Base-by-base conservation (phyloP, 2,797 vertebrate species). In the Choloepus didactylus region DNA sequence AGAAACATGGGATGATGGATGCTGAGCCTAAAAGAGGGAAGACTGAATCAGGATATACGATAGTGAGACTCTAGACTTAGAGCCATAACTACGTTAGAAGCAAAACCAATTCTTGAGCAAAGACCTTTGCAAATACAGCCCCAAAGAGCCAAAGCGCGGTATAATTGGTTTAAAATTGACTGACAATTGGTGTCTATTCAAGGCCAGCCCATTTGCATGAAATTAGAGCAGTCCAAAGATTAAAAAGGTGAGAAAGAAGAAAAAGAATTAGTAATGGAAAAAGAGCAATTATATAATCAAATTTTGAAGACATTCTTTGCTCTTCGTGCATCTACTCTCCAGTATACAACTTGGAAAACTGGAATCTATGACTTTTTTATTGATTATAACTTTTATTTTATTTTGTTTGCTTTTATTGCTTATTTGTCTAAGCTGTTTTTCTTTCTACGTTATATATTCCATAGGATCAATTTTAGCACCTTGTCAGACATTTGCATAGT, bases 341-440 rank as follows among this genome's bases (percentile, higher is more conserved):
- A 56, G 25, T 66, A 35, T 21, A 72, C n/a, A 87, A 59, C 49
- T 93, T 75, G 85, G 14, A 84, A 95, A 67, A 94, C 75, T 21
- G 10, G 12, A 77, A 54, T 79, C 75, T 81, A 1, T 67, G 59
- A 72, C 59, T 23, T 66, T 82, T 64, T 70, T 54, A 60, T 73
- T 51, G 46, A 4, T 93, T 81, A 15, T 41, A 56, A 31, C 25
- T 87, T 79, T 94, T 77, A 14, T 14, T 56, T 82, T 7, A 16
- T 83, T 86, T 96, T 51, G 16, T 82, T 94, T 77, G 59, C 51
- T 95, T 94, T 89, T 66, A 46, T 35, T 51, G 11, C 54, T 73
- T 89, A 54, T 77, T 90, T 91, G 79, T 79, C 56, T 88, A 66
- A 80, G 27, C 35, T 84, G 1, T 46, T 77, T 94, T 91, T 81